Percentiles rank a stretch among this genome's conserved stretches.
These are phyloP conservation scores for Aptenodytes forsteri DNA, from an alignment of 2,113 vertebrate genomes.

Conservation along the genomic window DNA sequence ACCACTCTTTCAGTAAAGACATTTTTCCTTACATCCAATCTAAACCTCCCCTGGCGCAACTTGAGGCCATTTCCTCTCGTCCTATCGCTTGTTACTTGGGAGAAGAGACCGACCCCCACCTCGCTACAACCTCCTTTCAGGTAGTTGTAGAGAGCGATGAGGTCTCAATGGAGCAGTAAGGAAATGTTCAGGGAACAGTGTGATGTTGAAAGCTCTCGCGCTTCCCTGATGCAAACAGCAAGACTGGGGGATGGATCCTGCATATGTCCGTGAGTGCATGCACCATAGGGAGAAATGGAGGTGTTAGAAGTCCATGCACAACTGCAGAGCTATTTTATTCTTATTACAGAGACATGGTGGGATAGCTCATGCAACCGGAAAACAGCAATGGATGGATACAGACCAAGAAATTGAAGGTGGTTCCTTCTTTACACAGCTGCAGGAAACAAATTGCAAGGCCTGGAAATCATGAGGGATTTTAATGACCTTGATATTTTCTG, in stretches of 20 bases:
- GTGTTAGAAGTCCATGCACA: neutral
- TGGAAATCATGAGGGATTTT: neutral
- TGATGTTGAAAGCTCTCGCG: neutral
- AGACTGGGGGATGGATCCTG: neutral
- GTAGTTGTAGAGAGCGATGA: too few relatives aligned
- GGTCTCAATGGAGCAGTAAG: neutral
- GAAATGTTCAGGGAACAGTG: neutral
- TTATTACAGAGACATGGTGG: neutral
- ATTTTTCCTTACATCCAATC: too few relatives aligned
- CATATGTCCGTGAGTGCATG: fast-evolving
- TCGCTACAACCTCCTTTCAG: too few relatives aligned
- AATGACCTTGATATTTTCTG: neutral
- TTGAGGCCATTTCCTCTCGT: too few relatives aligned
- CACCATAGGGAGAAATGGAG: fast-evolving
- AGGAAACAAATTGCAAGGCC: neutral
- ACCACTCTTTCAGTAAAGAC: too few relatives aligned
- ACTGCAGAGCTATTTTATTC: neutral
- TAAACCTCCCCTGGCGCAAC: too few relatives aligned
- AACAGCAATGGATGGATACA: neutral
- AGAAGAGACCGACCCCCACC: too few relatives aligned
- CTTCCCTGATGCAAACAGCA: neutral
- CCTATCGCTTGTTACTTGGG: too few relatives aligned
- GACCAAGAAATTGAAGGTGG: neutral
- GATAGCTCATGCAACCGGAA: neutral
- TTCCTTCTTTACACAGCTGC: neutral